phyloP scores from a whole-genome alignment of 2,113 vertebrate genomes.

The Melozone crissalis region DNA sequence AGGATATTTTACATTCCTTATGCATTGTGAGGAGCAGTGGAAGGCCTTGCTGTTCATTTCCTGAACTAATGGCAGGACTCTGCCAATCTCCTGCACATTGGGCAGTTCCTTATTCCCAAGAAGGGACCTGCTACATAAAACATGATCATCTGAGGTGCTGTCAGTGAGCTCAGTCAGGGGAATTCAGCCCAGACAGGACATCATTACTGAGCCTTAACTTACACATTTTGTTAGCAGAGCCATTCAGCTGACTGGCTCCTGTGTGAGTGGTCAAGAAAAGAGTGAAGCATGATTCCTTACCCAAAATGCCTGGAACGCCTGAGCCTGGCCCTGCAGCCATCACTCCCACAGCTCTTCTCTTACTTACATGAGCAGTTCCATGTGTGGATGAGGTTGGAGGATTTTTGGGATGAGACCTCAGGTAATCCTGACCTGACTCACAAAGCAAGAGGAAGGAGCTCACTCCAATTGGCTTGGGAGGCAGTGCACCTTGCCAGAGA shows the following conservation, averaged over 20 bases:
- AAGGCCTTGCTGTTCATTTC: background rate
- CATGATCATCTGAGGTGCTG: rapidly evolving
- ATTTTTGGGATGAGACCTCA: background rate
- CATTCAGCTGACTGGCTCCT: background rate
- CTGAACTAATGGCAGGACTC: background rate
- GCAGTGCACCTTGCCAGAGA: background rate
- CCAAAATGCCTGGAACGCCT: background rate
- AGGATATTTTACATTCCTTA: background rate
- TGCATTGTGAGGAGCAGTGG: rapidly evolving
- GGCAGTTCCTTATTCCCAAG: background rate
- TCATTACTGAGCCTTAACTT: background rate
- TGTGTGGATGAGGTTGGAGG: background rate
- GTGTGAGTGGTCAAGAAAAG: background rate
- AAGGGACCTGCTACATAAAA: background rate
- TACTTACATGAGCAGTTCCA: background rate
- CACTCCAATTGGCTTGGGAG: constrained; percentile 20
- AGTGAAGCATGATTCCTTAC: background rate
- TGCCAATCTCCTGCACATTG: rapidly evolving
- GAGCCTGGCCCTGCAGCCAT: background rate
- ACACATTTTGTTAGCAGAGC: background rate
- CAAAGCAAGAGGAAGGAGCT: background rate
- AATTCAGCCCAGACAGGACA: background rate
- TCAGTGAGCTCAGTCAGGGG: background rate
- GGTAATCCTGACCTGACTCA: constrained; percentile 51
- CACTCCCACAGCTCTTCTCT: background rate